Evolutionary conservation across 2,113 vertebrate species (phyloP).

Genomic region (Chloropsis cyanopogon): DNA sequence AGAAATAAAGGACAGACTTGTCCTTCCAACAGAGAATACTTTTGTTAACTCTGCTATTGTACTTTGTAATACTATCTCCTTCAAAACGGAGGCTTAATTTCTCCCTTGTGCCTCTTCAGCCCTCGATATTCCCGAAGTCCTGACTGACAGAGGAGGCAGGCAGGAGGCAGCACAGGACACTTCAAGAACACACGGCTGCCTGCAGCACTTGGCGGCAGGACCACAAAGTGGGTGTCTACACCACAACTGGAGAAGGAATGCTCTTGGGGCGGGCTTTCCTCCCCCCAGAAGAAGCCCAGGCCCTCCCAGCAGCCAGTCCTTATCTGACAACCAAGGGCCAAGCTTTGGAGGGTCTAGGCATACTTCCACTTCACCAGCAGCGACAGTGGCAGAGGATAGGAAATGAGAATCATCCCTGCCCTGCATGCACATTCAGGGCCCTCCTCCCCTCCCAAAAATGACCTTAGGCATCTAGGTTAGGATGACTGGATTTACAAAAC

Average conservation of each 20-base stretch:
- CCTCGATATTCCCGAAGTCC: neutral
- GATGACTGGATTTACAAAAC: slow-evolving; percentile 50
- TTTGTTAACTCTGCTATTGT: slow-evolving; percentile 54
- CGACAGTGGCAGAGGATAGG: neutral
- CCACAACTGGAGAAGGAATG: neutral
- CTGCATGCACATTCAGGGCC: neutral
- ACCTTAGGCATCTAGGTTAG: slow-evolving; percentile 53
- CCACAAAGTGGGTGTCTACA: neutral
- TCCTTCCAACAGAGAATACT: slow-evolving; percentile 59
- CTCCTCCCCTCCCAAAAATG: slow-evolving; percentile 33
- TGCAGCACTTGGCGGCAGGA: neutral
- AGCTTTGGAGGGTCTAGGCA: neutral
- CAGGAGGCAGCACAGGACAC: slow-evolving; percentile 77
- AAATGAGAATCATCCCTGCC: slow-evolving; percentile 13
- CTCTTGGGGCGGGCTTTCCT: neutral
- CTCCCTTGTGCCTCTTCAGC: neutral
- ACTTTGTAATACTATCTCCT: slow-evolving; percentile 43
- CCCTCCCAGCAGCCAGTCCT: neutral
- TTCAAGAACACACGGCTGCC: slow-evolving; percentile 47
- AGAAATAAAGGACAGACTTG: slow-evolving; percentile 13
- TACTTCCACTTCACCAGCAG: neutral
- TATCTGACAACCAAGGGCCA: neutral
- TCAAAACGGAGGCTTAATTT: neutral
- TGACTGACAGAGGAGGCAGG: slow-evolving; percentile 25
- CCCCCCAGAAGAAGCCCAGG: neutral